Evolutionary conservation across 2,888 invertebrate genomes (phyloP).

Genomic region (Hololepta plana): DNA sequence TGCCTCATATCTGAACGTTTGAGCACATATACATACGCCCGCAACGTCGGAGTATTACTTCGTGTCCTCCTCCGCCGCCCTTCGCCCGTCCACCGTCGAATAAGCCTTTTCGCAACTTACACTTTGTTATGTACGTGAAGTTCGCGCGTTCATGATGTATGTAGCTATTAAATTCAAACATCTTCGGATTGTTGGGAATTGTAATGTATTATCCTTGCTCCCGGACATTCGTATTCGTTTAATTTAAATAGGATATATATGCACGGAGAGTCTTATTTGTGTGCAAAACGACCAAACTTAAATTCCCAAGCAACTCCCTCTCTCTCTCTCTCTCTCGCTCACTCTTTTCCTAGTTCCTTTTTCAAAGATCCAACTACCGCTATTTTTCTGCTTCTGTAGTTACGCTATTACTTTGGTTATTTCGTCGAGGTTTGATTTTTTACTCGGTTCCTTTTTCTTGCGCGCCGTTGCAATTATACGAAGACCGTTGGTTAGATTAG

Average conservation of each 20-base stretch:
- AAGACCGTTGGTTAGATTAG: too few relatives aligned
- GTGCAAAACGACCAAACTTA: too few relatives aligned
- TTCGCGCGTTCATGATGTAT: conserved; percentile 28
- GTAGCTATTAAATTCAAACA: conserved; percentile 30
- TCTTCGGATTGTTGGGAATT: conserved; percentile 30
- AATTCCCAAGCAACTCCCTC: conserved; percentile 3
- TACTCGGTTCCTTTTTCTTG: too few relatives aligned
- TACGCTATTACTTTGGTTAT: too few relatives aligned
- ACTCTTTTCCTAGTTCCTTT: too few relatives aligned
- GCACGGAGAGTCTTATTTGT: too few relatives aligned
- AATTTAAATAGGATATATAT: too few relatives aligned
- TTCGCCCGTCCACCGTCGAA: conserved; percentile 7
- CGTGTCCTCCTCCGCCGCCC: conserved; percentile 12
- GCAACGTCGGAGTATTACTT: conserved; percentile 7
- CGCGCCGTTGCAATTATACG: too few relatives aligned
- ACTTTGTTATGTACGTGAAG: conserved; percentile 26
- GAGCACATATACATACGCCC: conserved; percentile 7
- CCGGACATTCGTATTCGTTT: conserved; percentile 14
- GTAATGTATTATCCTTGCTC: conserved; percentile 27
- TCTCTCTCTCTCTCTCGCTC: neutral
- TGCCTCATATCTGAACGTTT: conserved; percentile 19
- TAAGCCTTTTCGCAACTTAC: conserved; percentile 16
- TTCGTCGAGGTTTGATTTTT: too few relatives aligned
- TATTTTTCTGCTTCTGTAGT: too few relatives aligned
- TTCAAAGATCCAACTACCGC: too few relatives aligned